Base-by-base conservation (phyloP, 2,888 invertebrate genomes). In the Aspidiotus destructor region DNA sequence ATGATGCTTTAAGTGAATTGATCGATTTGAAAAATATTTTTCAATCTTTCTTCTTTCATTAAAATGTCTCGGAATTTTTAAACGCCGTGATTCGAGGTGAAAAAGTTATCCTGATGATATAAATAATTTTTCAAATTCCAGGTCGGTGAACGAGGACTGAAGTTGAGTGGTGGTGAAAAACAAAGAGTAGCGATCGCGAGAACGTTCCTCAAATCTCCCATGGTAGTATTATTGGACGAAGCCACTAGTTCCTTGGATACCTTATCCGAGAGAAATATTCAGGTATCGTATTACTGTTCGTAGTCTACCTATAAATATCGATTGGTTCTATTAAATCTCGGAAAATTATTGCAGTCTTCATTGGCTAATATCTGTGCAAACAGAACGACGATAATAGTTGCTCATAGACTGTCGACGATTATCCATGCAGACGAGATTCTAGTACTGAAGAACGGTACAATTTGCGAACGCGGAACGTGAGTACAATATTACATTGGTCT, bases 161-260 rank as follows among this genome's bases (percentile, higher is more conserved):
- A 95, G 72, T 80, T 98, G 70, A 96, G 96, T 76, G 98, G 98
- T 2, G 98, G 98, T 2, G 98, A 98, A 77, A 98, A 99, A 75
- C 98, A 99, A 77, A 82, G 97, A 72, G 92, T 98, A 69, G 98
- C 97, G 0, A 98, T 98, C 72, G 98, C 98, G 0, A 81, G 98
- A 71, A 97, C 97, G 0, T 82, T 99, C 40, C 81, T 99, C 40
- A 98, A 98, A 77, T 84, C 91, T 5, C 97, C 97, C 0, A 83
- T 85, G 52, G 87, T 97, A 71, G 90, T 98, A 10, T 80, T 98
- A 6, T 79, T 98, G 9, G 98, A 98, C 77, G 98, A 98, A 80
- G 97, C 93, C 2, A 93, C 93, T 0, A 95, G 94, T 67, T 95
- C 97, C 0, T 80, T 98, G 48, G 97, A 98, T 76, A 97, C 97